These are phyloP conservation scores for Drosophila yakuba DNA, from an alignment of 1,140 invertebrate species.

Conservation along the genomic window DNA sequence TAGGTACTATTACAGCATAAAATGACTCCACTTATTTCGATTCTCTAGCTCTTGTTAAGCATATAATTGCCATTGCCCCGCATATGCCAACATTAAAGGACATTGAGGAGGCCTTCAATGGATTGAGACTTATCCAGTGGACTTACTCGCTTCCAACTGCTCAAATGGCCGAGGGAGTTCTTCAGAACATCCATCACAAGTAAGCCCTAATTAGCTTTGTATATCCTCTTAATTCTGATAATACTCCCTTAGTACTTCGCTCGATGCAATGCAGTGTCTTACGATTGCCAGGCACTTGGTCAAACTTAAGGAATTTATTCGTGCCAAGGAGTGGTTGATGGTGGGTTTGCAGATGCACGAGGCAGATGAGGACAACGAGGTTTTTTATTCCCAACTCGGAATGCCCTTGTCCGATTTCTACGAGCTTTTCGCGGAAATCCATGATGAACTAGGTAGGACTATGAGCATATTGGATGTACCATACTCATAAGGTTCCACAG, in stretches of 20 bases:
- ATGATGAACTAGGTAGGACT: neutral
- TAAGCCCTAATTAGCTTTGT: neutral
- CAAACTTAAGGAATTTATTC: neutral
- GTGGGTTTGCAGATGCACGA: neutral
- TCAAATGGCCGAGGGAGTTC: neutral
- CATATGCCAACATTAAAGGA: neutral
- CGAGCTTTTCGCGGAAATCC: neutral
- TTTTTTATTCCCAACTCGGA: neutral
- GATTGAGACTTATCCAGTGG: neutral
- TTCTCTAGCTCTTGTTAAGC: neutral
- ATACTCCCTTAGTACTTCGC: neutral
- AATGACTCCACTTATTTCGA: neutral
- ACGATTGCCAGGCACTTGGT: neutral
- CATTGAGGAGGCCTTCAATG: neutral
- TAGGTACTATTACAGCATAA: neutral
- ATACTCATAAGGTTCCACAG: neutral
- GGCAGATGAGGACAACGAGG: neutral
- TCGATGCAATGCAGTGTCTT: neutral
- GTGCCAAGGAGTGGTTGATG: slow-evolving; percentile 1
- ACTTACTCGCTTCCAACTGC: neutral
- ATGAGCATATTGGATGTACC: neutral
- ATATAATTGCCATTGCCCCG: slow-evolving; percentile 1
- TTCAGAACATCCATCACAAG: neutral
- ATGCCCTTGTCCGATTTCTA: neutral
- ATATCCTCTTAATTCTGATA: no score